phyloP scores from a whole-genome alignment of 2,888 invertebrate species.

The Nephrotoma guestfalica region DNA sequence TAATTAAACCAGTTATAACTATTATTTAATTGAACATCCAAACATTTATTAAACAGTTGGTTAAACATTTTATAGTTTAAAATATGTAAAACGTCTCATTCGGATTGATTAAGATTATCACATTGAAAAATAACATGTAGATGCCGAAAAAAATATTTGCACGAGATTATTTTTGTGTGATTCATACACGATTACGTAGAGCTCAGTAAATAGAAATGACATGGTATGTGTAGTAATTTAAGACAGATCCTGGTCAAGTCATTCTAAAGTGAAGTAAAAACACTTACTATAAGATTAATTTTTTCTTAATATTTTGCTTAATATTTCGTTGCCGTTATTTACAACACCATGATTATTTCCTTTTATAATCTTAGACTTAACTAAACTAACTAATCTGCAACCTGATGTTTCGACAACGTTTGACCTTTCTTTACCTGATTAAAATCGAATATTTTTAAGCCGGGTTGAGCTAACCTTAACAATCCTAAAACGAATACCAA shows the following conservation, averaged over 20 bases:
- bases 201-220: no score
- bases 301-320: no score
- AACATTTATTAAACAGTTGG: neutral
- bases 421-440: neutral
- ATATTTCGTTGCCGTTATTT: no score
- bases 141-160: neutral
- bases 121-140: neutral
- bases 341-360: no score
- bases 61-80: neutral
- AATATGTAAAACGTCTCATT: neutral
- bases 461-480: no score
- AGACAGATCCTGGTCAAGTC: no score
- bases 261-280: no score
- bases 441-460: neutral
- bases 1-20: neutral
- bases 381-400: neutral
- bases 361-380: no score
- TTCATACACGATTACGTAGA: neutral
- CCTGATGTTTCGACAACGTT: neutral
- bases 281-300: no score
- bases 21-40: neutral
- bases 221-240: no score
- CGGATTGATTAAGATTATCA: neutral
- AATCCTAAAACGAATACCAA: no score
- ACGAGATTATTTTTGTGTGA: neutral